phyloP scores from a whole-genome alignment of 2,113 vertebrate genomes.

The Chamaea fasciata region DNA sequence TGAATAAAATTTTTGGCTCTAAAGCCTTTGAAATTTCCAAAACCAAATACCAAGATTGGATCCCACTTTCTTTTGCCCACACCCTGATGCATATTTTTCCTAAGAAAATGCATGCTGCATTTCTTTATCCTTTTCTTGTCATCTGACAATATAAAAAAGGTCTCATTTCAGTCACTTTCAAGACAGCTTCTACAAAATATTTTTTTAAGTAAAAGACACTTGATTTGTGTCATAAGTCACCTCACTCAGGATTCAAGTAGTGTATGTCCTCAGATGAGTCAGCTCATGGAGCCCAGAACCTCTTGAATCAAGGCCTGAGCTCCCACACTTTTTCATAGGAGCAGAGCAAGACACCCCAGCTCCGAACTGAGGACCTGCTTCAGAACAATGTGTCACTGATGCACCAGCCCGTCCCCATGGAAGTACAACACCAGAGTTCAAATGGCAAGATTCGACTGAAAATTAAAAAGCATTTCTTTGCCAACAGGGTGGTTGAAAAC shows the following conservation, averaged over 20 bases:
- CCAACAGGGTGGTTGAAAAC: not conserved
- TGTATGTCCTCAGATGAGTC: not conserved
- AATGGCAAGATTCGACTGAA: not conserved
- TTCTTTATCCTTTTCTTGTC: not conserved
- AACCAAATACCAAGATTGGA: not conserved
- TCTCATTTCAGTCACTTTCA: not conserved
- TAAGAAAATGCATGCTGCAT: not conserved
- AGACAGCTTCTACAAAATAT: not conserved
- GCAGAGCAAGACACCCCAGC: not conserved
- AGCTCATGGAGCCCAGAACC: not conserved
- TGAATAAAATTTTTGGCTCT: conserved; percentile 20
- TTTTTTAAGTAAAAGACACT: not conserved
- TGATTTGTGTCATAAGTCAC: not conserved
- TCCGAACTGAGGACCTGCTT: not conserved
- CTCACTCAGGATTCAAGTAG: not conserved
- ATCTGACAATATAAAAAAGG: not conserved
- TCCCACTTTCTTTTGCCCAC: not conserved
- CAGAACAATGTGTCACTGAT: not conserved
- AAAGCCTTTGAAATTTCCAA: not conserved
- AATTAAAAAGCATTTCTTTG: not conserved
- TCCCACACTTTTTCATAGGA: not conserved
- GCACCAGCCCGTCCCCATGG: not conserved
- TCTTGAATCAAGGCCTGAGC: not conserved
- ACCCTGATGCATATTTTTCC: not conserved
- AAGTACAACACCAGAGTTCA: not conserved